These are phyloP conservation scores for Corynorhinus townsendii DNA, from an alignment of 2,113 vertebrate species.

Conservation along the genomic window DNA sequence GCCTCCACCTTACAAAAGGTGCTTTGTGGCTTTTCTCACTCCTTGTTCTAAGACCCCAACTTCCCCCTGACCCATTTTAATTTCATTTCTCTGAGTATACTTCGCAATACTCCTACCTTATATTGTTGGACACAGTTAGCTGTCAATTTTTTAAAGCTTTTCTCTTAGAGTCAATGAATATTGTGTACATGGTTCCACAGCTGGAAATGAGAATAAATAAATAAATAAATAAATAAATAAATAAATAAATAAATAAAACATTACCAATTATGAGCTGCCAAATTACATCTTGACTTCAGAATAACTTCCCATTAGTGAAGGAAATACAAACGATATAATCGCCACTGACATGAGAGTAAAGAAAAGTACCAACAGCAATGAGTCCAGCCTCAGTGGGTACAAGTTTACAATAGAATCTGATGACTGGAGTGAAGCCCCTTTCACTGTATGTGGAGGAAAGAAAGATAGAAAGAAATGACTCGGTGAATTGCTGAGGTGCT, in stretches of 20 bases:
- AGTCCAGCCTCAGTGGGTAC: neutral
- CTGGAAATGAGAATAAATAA: neutral
- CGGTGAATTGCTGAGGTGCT: neutral
- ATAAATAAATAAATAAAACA: neutral
- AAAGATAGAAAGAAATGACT: neutral
- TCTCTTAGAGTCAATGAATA: neutral
- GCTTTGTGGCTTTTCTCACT: neutral
- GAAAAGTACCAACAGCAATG: neutral
- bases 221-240: neutral
- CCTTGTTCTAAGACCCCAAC: neutral
- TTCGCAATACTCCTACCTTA: neutral
- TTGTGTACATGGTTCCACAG: neutral
- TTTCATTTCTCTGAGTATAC: neutral
- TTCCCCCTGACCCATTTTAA: neutral
- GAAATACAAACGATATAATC: neutral
- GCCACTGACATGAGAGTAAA: neutral
- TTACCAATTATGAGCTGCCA: neutral
- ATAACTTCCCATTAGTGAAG: neutral
- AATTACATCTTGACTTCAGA: neutral
- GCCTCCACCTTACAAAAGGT: neutral
- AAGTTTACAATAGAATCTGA: neutral
- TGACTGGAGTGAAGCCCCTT: neutral
- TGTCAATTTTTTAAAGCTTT: neutral
- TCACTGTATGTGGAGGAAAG: fast-evolving
- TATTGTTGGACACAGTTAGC: neutral